These are phyloP conservation scores for Gnatocerus cornutus DNA, from an alignment of 2,888 invertebrate species.

Conservation along the genomic window DNA sequence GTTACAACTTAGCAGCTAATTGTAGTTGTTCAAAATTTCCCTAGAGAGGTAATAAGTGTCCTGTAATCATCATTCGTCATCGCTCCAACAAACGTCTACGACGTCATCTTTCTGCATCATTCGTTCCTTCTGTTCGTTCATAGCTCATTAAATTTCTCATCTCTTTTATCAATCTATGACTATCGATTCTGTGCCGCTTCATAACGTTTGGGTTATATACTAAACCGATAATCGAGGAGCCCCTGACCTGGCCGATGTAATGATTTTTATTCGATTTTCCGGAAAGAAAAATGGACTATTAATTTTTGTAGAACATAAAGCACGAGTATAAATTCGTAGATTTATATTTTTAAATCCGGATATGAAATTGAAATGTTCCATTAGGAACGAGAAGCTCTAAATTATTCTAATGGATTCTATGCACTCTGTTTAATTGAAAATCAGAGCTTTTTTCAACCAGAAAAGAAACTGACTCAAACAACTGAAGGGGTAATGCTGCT, in stretches of 20 bases:
- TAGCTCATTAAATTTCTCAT: slow-evolving; percentile 69
- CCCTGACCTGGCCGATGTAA: slow-evolving; percentile 51
- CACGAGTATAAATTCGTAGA: slow-evolving; percentile 44
- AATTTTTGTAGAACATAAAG: slow-evolving; percentile 49
- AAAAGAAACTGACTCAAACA: slow-evolving; percentile 31
- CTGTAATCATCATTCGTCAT: slow-evolving; percentile 44
- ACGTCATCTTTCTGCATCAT: slow-evolving; percentile 66
- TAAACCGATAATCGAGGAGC: slow-evolving; percentile 59
- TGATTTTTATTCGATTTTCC: slow-evolving; percentile 56
- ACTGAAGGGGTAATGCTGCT: slow-evolving; percentile 50
- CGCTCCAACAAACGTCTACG: slow-evolving; percentile 21
- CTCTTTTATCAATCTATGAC: slow-evolving; percentile 69
- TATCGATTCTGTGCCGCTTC: slow-evolving; percentile 66
- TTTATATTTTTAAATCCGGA: slow-evolving; percentile 49
- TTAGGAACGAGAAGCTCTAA: slow-evolving; percentile 51
- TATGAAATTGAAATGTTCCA: slow-evolving; percentile 56
- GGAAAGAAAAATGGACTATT: slow-evolving; percentile 53
- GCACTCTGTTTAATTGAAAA: slow-evolving; percentile 60
- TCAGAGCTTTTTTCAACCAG: slow-evolving; percentile 36
- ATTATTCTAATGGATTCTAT: slow-evolving; percentile 58
- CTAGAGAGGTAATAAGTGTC: slow-evolving; percentile 37
- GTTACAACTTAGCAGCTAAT: too few species aligned
- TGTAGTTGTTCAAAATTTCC: neutral
- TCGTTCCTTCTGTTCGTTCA: slow-evolving; percentile 68
- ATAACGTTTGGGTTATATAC: slow-evolving; percentile 63